Evolutionary conservation across 2,888 invertebrate genomes (phyloP), one percentile per base, ranked within the genome.

Genomic region (Embidobia sp.): DNA sequence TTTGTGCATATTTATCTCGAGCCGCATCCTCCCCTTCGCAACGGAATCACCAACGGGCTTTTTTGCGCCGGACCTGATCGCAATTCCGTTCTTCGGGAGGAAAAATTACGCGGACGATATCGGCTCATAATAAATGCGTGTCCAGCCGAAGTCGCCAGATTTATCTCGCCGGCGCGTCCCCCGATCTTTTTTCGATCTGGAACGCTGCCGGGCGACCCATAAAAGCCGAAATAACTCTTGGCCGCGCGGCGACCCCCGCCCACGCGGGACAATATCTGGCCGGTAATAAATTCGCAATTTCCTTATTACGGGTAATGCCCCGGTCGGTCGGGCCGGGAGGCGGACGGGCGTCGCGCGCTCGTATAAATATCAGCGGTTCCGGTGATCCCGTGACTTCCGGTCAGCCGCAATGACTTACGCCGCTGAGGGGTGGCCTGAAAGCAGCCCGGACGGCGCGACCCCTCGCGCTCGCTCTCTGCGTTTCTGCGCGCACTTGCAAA

Each of bases 281-380:
- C 80, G 85, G 89, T 88, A 89, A 89, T 89, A 89, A 89, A 89
- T 89, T 89, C 85, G 89, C 89, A 89, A 89, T 89, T 89, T 89
- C 89, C 89, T 89, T 89, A 89, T 89, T 89, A 89, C 89, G 88
- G 87, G 85, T 89, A 89, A 89, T 89, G 87, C 87, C 82, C 89
- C 89, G 89, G 89, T 88, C 85, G 86, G 84, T 81, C 80, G 79
- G 70, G 74, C 78, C 79, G 26, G 67, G 40, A 42, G 37, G 49
- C 7, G 33, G 31, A 31, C 18, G 27, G 53, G 77, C 55, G 78
- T 78, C 72, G 78, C 70, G 75, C 82, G 84, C 87, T 86, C 88
- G 87, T 88, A 89, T 89, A 89, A 89, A 89, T 89, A 89, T 88
- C 86, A 78, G 82, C 82, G 84, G 86, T 89, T 89, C 89, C 89